A percentile compares a stretch with the other conserved stretches of the same genome.
These are phyloP conservation scores for Aleiodes alternator DNA, from an alignment of 2,888 invertebrate species.

Conservation along the genomic window DNA sequence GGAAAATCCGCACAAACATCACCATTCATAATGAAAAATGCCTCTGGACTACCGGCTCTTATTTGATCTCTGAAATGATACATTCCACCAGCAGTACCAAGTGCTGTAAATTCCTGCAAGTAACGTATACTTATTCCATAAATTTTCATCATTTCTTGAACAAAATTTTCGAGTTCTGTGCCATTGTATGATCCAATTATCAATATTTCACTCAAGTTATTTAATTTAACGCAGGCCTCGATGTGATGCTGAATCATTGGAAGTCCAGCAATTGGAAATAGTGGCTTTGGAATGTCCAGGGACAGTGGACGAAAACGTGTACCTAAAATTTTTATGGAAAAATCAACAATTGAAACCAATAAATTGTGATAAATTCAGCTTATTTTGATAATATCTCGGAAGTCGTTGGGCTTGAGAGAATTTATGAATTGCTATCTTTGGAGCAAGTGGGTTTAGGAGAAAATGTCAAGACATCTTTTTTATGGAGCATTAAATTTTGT, in stretches of 20 bases:
- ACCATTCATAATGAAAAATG: slow-evolving; percentile 96
- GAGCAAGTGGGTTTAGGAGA: too few relatives aligned
- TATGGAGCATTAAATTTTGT: too few relatives aligned
- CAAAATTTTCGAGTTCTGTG: slow-evolving; percentile 90
- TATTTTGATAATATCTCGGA: too few relatives aligned
- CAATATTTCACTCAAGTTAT: slow-evolving; percentile 91
- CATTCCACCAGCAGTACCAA: slow-evolving; percentile 98
- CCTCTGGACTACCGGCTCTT: slow-evolving; percentile 88
- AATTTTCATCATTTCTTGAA: slow-evolving; percentile 82
- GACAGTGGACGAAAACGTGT: slow-evolving; percentile 98
- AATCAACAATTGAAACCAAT: slow-evolving; percentile 35
- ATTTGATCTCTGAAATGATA: slow-evolving; percentile 98
- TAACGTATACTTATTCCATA: slow-evolving; percentile 81
- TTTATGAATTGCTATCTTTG: too few relatives aligned
- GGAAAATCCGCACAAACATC: slow-evolving; percentile 99
- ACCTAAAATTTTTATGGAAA: slow-evolving; percentile 79
- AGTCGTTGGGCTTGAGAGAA: too few relatives aligned
- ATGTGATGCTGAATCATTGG: slow-evolving; percentile 98
- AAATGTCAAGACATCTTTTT: too few relatives aligned
- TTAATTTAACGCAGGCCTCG: slow-evolving; percentile 89
- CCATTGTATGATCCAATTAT: slow-evolving; percentile 95
- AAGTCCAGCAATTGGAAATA: slow-evolving; percentile 97
- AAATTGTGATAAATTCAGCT: not conserved
- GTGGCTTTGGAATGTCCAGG: slow-evolving; percentile 96
- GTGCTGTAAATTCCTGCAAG: slow-evolving; percentile 94